A percentile compares a stretch with the other conserved stretches of the same genome.
These are phyloP conservation scores for Oxytorus armatus DNA, from an alignment of 2,888 invertebrate genomes.

Conservation along the genomic window DNA sequence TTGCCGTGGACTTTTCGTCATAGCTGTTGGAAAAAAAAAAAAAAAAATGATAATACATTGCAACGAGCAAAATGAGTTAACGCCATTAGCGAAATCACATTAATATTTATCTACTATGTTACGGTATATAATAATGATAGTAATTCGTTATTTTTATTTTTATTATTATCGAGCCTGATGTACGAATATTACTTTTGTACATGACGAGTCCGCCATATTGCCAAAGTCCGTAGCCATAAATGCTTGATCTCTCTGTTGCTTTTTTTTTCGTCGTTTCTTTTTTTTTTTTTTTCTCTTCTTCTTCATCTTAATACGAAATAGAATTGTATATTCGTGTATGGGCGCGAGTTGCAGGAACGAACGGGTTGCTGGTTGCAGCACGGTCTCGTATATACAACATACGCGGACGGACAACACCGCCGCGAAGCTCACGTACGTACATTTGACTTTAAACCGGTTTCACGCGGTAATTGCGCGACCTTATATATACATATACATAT, in stretches of 20 bases:
- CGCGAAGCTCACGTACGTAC: slow-evolving; percentile 71
- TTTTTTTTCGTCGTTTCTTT: slow-evolving; percentile 11
- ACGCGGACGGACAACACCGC: slow-evolving; percentile 69
- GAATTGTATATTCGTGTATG: slow-evolving; percentile 68
- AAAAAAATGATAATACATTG: too few species aligned
- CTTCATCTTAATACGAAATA: slow-evolving; percentile 57
- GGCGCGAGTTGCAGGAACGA: slow-evolving; percentile 68
- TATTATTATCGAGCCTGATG: too few species aligned
- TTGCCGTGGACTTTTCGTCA: neutral
- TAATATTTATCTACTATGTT: slow-evolving; percentile 4
- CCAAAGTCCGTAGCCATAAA: slow-evolving; percentile 18
- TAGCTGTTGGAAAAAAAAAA: neutral
- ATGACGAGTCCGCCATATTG: slow-evolving; percentile 27
- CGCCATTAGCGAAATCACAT: neutral
- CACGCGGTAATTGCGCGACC: slow-evolving; percentile 77
- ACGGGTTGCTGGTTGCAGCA: slow-evolving; percentile 69
- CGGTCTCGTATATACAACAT: slow-evolving; percentile 68
- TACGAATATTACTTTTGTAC: slow-evolving; percentile 1
- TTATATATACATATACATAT: slow-evolving; percentile 31
- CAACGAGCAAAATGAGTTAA: slow-evolving; percentile 9
- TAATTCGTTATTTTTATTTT: slow-evolving; percentile 15
- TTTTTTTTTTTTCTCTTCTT: slow-evolving; percentile 27
- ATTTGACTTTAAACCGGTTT: slow-evolving; percentile 77
- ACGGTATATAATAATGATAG: slow-evolving; percentile 1
- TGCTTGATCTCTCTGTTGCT: slow-evolving; percentile 3